These are phyloP conservation scores for Passer domesticus DNA, from an alignment of 2,113 vertebrate species.

Conservation along the genomic window DNA sequence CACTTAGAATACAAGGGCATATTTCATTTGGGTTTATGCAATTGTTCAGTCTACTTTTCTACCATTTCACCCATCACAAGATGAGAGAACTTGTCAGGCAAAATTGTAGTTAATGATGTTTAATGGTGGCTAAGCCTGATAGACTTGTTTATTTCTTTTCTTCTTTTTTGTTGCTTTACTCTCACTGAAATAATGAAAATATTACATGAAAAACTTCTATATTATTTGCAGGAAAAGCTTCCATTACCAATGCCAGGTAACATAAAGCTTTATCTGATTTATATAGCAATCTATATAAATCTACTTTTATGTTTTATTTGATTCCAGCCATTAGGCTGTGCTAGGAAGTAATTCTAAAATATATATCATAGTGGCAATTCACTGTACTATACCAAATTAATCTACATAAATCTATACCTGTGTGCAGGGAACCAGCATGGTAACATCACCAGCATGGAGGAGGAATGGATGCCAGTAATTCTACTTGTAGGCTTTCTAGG, in stretches of 20 bases:
- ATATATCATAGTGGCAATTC: constrained; percentile 69
- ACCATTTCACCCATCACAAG: constrained; percentile 66
- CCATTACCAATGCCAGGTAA: constrained; percentile 60
- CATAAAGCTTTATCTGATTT: constrained; percentile 76
- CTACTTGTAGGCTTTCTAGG: constrained; percentile 39
- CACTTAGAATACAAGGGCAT: constrained; percentile 64
- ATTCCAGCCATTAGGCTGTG: constrained; percentile 75
- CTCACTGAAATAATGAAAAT: constrained; percentile 71
- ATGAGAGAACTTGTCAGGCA: constrained; percentile 70
- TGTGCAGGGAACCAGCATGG: constrained; percentile 43
- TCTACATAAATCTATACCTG: constrained; percentile 74
- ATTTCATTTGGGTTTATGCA: constrained; percentile 70
- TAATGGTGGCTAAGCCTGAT: constrained; percentile 65
- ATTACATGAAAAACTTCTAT: constrained; percentile 65
- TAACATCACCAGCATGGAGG: constrained; percentile 41
- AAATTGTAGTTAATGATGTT: constrained; percentile 74
- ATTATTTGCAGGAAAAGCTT: constrained; percentile 67
- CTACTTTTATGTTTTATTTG: constrained; percentile 78
- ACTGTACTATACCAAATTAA: constrained; percentile 67
- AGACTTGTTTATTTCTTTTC: constrained; percentile 61
- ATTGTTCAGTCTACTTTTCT: constrained; percentile 68
- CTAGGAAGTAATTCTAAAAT: constrained; percentile 75
- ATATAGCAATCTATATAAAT: constrained; percentile 77
- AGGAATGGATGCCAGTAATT: constrained; percentile 41
- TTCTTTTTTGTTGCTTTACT: constrained; percentile 66